phyloP scores from a whole-genome alignment of 2,113 vertebrate genomes.

The Catharus minimus region DNA sequence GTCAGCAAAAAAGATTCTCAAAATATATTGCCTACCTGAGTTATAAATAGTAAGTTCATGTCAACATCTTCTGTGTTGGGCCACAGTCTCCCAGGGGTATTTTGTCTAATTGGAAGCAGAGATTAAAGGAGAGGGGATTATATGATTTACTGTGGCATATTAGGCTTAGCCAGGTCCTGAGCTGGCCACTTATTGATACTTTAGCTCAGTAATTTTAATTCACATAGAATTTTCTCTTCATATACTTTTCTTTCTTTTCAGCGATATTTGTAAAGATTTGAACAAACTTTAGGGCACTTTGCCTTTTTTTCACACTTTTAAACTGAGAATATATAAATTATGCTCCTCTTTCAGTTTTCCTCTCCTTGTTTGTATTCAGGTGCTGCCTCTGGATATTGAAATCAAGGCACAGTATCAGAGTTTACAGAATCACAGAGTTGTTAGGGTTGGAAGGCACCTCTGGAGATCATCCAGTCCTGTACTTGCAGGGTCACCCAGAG shows the following conservation, averaged over 20 bases:
- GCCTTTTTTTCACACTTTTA: background rate
- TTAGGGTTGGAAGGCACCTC: background rate
- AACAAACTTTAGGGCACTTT: background rate
- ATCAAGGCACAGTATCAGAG: background rate
- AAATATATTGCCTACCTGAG: background rate
- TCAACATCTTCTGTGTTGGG: background rate
- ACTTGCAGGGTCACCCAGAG: background rate
- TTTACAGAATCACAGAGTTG: background rate
- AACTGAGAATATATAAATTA: background rate
- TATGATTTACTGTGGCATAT: background rate
- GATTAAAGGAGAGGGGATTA: background rate
- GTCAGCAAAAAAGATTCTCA: background rate
- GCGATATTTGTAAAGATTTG: background rate
- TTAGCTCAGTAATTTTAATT: background rate
- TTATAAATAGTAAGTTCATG: background rate
- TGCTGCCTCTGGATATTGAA: background rate
- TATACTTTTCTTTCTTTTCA: background rate
- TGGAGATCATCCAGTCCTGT: background rate
- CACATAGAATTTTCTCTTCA: background rate
- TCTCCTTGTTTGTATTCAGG: background rate
- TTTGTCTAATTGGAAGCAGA: conserved; percentile 1
- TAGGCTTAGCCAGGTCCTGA: background rate
- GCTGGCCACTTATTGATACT: background rate
- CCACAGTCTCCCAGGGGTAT: background rate
- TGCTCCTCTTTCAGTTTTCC: background rate